phyloP scores from a whole-genome alignment of 1,140 invertebrate species.

The Aphis gossypii region DNA sequence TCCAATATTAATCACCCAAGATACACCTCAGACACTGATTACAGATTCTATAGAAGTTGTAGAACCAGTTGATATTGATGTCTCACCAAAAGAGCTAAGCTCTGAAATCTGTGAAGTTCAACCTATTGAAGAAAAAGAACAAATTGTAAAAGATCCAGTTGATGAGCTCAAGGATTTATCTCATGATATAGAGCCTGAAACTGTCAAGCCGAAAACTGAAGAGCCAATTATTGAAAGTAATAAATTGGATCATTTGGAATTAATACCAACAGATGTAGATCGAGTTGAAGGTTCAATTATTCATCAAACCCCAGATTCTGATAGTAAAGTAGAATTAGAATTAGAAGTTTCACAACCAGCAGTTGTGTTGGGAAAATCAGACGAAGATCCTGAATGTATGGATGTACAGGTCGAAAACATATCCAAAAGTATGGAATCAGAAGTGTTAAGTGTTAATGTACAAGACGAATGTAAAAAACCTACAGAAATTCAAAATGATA shows the following conservation, averaged over 20 bases:
- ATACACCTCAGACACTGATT: neutral
- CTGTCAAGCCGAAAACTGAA: neutral
- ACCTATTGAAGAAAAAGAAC: conserved; percentile 1
- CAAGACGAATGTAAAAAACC: neutral
- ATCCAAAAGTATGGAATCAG: neutral
- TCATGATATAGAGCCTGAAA: neutral
- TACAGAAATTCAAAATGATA: conserved; percentile 25
- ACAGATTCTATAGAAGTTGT: neutral
- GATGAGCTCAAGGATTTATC: conserved; percentile 27
- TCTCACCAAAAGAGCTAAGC: neutral
- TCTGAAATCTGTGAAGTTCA: neutral
- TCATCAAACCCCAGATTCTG: conserved; percentile 56
- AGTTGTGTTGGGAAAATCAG: neutral
- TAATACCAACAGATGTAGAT: conserved; percentile 38
- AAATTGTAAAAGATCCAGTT: neutral
- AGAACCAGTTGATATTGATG: neutral
- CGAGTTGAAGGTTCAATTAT: conserved; percentile 59
- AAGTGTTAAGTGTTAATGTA: conserved; percentile 9
- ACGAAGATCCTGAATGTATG: conserved; percentile 22
- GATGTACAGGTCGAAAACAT: conserved; percentile 18
- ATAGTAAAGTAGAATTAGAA: conserved; percentile 26
- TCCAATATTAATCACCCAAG: neutral
- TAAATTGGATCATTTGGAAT: conserved; percentile 37
- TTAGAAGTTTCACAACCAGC: neutral
- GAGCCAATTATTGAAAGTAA: conserved; percentile 36